Evolutionary conservation across 2,113 vertebrate species (phyloP).

Genomic region (Irena cyanogastra): DNA sequence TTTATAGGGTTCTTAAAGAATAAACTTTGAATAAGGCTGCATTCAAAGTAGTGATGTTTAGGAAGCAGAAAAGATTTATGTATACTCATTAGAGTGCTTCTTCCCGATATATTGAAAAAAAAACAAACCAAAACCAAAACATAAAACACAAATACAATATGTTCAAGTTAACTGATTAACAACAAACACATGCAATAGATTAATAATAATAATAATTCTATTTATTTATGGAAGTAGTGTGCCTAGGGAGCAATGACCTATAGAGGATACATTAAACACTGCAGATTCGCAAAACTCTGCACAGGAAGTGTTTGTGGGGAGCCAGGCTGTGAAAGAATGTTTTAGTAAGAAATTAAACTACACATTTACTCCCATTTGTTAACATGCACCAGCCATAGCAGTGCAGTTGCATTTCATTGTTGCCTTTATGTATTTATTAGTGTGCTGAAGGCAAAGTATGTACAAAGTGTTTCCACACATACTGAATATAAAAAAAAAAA

Average conservation of each 20-base stretch:
- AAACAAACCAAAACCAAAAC: accelerated
- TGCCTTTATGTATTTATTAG: background rate
- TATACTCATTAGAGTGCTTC: background rate
- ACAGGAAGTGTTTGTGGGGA: background rate
- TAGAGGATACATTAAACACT: background rate
- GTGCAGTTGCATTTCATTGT: background rate
- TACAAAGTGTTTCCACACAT: background rate
- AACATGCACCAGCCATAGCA: background rate
- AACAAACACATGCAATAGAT: background rate
- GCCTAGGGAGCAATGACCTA: background rate
- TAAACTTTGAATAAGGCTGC: background rate
- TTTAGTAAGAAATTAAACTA: background rate
- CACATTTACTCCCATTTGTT: background rate
- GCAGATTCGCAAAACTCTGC: background rate
- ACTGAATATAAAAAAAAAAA: background rate
- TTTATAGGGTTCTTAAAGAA: background rate
- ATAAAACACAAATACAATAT: background rate
- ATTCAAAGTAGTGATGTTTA: background rate
- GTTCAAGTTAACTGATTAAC: background rate
- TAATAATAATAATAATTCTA: background rate
- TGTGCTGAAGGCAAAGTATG: background rate
- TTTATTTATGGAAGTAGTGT: background rate
- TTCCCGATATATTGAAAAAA: background rate
- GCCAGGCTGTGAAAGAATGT: background rate
- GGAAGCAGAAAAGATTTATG: background rate